These are phyloP conservation scores for Centropus unirufus DNA, from an alignment of 2,113 vertebrate species.

Conservation along the genomic window DNA sequence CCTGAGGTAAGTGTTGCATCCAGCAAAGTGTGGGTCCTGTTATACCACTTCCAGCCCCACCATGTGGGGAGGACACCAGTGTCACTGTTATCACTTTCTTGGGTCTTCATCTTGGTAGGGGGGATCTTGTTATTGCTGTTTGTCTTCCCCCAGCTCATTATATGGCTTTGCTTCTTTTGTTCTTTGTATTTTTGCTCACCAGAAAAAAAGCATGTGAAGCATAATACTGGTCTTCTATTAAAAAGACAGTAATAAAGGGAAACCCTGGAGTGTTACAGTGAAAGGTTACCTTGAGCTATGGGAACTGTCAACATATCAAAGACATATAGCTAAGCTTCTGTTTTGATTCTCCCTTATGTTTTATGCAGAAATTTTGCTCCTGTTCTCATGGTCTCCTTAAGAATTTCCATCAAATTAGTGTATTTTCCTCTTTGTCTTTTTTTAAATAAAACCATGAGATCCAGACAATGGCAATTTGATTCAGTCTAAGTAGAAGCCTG, in stretches of 20 bases:
- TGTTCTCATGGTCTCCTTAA: neutral
- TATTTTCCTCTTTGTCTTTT: neutral
- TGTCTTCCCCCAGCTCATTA: neutral
- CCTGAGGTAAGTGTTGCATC: neutral
- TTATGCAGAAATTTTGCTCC: neutral
- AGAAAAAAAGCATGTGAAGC: neutral
- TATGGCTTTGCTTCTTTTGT: neutral
- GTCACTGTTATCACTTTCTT: neutral
- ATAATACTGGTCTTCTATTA: slow-evolving; percentile 2
- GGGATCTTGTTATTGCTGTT: neutral
- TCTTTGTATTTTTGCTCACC: neutral
- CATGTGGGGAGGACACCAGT: neutral
- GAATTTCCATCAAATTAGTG: neutral
- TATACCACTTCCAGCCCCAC: neutral
- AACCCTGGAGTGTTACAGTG: neutral
- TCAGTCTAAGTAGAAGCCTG: neutral
- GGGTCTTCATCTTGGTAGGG: neutral
- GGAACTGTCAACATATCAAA: slow-evolving; percentile 53
- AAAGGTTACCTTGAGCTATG: slow-evolving; percentile 58
- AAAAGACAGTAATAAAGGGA: slow-evolving; percentile 44
- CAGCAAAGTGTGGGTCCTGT: neutral
- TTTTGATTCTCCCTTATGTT: slow-evolving; percentile 3
- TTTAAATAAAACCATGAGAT: neutral
- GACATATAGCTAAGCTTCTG: neutral
- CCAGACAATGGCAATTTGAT: neutral